These are phyloP conservation scores for Keiferia lycopersicella DNA, from an alignment of 2,888 invertebrate genomes.

Conservation along the genomic window DNA sequence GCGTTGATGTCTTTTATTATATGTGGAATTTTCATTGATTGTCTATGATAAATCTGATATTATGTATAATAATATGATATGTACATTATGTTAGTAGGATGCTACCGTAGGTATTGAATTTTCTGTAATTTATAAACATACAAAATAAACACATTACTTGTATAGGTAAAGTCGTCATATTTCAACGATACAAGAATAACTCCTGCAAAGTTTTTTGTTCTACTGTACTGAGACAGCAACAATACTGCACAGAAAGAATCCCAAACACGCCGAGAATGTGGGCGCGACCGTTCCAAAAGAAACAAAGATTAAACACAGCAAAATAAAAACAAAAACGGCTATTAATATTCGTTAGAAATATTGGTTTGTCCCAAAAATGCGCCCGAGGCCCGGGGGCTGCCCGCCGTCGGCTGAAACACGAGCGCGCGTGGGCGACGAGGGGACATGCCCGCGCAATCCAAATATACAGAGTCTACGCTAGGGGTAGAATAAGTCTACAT, in stretches of 20 bases:
- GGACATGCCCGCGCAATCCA: slow-evolving; percentile 56
- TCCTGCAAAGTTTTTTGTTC: too few relatives aligned
- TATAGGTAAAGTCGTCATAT: too few relatives aligned
- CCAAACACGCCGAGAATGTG: slow-evolving; percentile 59
- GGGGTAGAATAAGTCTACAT: too few relatives aligned
- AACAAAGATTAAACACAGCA: slow-evolving; percentile 60
- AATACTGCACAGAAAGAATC: slow-evolving; percentile 47
- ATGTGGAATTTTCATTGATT: background rate
- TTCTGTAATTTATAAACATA: background rate
- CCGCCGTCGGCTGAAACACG: slow-evolving; percentile 72
- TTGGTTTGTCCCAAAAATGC: slow-evolving; percentile 79
- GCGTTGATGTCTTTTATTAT: slow-evolving; percentile 15
- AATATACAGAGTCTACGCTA: slow-evolving; percentile 39
- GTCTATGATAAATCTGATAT: background rate
- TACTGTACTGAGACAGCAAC: background rate
- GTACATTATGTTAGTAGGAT: too few relatives aligned
- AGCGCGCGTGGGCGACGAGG: slow-evolving; percentile 71
- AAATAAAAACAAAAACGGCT: slow-evolving; percentile 70
- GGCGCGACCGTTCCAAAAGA: slow-evolving; percentile 50
- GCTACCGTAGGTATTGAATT: too few relatives aligned
- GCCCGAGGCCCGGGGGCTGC: slow-evolving; percentile 77
- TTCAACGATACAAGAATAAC: too few relatives aligned
- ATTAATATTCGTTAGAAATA: slow-evolving; percentile 81
- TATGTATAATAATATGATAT: too few relatives aligned
- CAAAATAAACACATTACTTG: too few relatives aligned